Conservation (phyloP, 1,140 invertebrate genomes). For the Diploscapter pachys region DNA sequence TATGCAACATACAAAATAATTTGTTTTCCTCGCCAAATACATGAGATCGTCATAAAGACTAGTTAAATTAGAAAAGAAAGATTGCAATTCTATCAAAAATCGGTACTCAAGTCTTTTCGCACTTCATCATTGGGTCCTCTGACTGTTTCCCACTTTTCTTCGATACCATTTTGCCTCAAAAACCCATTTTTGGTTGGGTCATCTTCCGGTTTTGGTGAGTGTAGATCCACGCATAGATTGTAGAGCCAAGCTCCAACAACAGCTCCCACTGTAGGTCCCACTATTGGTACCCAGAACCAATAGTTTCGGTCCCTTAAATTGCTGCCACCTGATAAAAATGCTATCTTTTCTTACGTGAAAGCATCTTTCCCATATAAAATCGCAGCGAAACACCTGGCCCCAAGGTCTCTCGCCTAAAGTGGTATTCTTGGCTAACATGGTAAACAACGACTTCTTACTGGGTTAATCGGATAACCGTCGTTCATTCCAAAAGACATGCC, state of each 20-base stretch:
- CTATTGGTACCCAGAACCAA: conserved; percentile 66
- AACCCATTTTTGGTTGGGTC: too few species aligned
- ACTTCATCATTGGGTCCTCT: too few species aligned
- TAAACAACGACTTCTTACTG: not conserved
- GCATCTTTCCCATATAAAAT: conserved; percentile 64
- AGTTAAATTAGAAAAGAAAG: too few species aligned
- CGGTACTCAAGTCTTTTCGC: too few species aligned
- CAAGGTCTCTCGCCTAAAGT: conserved; percentile 64
- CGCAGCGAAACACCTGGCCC: conserved; percentile 65
- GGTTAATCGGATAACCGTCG: not conserved
- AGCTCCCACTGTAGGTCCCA: conserved; percentile 65
- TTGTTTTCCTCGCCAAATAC: too few species aligned
- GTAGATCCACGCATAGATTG: conserved; percentile 68
- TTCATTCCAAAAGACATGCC: conserved; percentile 63
- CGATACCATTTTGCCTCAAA: too few species aligned
- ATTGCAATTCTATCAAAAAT: too few species aligned
- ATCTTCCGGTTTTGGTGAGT: conserved; percentile 56
- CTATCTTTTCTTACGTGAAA: conserved; percentile 58
- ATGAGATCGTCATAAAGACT: too few species aligned
- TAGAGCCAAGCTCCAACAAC: conserved; percentile 63
- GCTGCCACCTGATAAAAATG: not conserved
- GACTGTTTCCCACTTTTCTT: too few species aligned
- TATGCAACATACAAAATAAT: too few species aligned
- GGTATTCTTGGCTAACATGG: conserved; percentile 65
- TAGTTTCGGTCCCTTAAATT: conserved; percentile 41